Percentiles rank a stretch among this genome's conserved stretches.
Conservation (phyloP, 2,888 invertebrate genomes). For the Macrosiphum euphorbiae region DNA sequence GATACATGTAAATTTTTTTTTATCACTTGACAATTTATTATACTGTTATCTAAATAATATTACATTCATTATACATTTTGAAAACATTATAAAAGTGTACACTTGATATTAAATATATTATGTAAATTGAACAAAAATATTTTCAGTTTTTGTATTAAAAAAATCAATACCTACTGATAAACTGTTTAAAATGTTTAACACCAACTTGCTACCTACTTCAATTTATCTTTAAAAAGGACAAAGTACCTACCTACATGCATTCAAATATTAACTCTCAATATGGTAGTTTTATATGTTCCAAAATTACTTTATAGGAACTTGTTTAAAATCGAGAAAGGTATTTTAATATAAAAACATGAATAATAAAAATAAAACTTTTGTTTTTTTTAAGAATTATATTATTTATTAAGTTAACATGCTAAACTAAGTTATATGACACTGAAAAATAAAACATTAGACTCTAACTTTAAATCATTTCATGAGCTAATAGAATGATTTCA, state of each 20-base stretch:
- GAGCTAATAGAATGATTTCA: background rate
- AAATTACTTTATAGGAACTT: background rate
- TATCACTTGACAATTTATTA: constrained; percentile 17
- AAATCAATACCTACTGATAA: background rate
- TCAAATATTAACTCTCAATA: background rate
- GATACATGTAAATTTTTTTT: background rate
- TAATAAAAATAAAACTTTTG: background rate
- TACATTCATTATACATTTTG: background rate
- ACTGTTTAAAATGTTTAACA: background rate
- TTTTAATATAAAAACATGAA: background rate
- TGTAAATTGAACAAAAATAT: background rate
- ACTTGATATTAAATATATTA: background rate
- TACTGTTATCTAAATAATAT: constrained; percentile 4
- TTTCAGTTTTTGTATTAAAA: background rate
- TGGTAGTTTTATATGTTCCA: background rate
- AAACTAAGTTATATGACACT: background rate
- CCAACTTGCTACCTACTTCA: background rate
- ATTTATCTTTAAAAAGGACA: background rate
- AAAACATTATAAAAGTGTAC: background rate
- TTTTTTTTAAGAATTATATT: background rate
- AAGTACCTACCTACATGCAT: background rate
- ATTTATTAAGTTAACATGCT: background rate
- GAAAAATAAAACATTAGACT: background rate
- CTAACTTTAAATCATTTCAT: background rate
- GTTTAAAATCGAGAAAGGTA: background rate